phyloP scores from a whole-genome alignment of 2,113 vertebrate genomes.

The Coracopsis vasa region DNA sequence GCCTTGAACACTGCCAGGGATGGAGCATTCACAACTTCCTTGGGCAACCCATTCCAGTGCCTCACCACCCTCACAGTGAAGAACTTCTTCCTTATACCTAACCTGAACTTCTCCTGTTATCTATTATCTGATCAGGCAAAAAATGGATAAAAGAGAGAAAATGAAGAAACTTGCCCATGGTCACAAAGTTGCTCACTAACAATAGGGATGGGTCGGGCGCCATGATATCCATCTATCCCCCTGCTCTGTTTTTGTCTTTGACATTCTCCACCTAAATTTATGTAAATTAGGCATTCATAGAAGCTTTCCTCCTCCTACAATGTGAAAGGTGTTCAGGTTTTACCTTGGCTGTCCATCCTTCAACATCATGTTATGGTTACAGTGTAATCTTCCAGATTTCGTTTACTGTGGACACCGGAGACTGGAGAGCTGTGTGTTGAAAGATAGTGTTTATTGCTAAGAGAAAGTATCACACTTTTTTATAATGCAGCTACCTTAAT shows the following conservation, averaged over 20 bases:
- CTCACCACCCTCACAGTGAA: neutral
- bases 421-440: neutral
- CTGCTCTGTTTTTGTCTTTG: neutral
- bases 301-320: neutral
- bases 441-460: neutral
- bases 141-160: neutral
- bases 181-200: neutral
- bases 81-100: neutral
- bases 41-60: neutral
- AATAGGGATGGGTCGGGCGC: neutral
- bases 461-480: neutral
- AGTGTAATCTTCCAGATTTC: neutral
- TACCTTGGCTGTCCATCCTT: neutral
- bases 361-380: neutral
- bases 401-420: neutral
- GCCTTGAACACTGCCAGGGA: neutral
- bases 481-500: neutral
- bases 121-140: neutral
- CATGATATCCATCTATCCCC: neutral
- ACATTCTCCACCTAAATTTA: neutral
- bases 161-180: neutral
- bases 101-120: neutral
- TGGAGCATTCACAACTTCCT: neutral
- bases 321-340: neutral
- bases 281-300: neutral